Evolutionary conservation across 2,888 invertebrate genomes (phyloP), one percentile per base, ranked within the genome.

Genomic region (Cantharis nigra): DNA sequence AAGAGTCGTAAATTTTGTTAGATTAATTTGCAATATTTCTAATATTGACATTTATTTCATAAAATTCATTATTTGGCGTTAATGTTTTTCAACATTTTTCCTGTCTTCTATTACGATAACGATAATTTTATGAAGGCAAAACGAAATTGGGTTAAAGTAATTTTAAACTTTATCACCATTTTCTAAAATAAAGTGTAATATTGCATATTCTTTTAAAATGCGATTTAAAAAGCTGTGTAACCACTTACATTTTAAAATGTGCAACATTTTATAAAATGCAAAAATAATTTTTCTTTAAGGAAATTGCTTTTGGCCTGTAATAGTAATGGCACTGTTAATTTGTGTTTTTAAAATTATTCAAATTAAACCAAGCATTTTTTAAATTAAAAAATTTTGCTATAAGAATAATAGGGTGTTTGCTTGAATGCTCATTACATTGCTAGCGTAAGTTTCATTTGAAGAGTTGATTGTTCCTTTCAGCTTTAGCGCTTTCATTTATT

Each of bases 401-500:
- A 28, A 64, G 72, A 72, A 72, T 72, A 72, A 72, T 30, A 72
- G 72, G 72, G 72, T 64, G 72, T 72, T 72, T 72, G 72, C 33
- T 72, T 72, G 64, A 72, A 72, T 72, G 72, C 72, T 72, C 72
- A 65, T 72, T 72, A 72, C 72, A 72, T 30, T 33, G 72, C 64
- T 65, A 72, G 72, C 72, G 64, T 72, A 72, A 72, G 72, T 72
- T 72, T 72, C 72, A 72, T 72, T 72, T 72, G 65, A 33, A 72
- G 65, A 72, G 72, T 72, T 72, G 72, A 72, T 72, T 72, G 72
- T 72, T 72, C 72, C 65, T 72, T 72, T 72, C 72, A 72, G 72
- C 72, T 65, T 72, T 72, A 72, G 33, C 72, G 30, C 65, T 72
- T 72, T 72, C 72, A 63, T 63, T 72, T 72, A 72, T 72, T 72